These are phyloP conservation scores for Brienomyrus longianalis DNA, from an alignment of 2,113 vertebrate species.

Conservation along the genomic window DNA sequence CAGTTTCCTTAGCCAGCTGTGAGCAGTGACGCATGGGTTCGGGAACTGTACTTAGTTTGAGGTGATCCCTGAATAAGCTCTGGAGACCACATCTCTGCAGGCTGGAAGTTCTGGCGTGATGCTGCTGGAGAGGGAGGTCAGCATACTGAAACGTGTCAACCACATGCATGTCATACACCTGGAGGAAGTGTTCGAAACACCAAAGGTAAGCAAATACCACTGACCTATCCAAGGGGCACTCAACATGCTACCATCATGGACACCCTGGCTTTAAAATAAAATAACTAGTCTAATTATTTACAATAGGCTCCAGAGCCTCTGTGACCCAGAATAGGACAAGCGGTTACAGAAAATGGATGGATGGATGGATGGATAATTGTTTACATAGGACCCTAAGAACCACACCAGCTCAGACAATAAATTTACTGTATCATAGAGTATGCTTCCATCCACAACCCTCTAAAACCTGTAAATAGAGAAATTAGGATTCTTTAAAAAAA, in stretches of 20 bases:
- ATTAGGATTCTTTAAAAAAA: neutral
- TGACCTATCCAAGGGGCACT: neutral
- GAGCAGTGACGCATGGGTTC: neutral
- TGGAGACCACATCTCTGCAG: constrained; percentile 46
- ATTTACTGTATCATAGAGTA: neutral
- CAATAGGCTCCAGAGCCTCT: neutral
- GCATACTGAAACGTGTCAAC: constrained; percentile 70
- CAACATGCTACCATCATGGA: neutral
- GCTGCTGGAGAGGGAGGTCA: constrained; percentile 72
- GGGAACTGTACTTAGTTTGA: neutral
- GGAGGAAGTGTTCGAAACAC: constrained; percentile 70
- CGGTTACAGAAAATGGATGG: neutral
- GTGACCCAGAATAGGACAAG: neutral
- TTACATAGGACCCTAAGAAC: neutral
- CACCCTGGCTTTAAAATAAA: neutral
- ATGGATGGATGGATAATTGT: neutral
- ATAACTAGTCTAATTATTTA: neutral
- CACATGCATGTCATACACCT: constrained; percentile 74
- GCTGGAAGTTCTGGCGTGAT: constrained; percentile 70
- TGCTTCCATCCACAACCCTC: neutral
- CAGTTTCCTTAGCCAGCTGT: neutral
- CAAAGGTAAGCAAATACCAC: constrained; percentile 55
- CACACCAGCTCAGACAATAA: neutral
- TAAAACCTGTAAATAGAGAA: neutral
- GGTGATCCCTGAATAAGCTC: constrained; percentile 13